Evolutionary conservation across 1,140 invertebrate genomes (phyloP), one percentile per base, ranked within the genome.

Genomic region (Elysia chlorotica): DNA sequence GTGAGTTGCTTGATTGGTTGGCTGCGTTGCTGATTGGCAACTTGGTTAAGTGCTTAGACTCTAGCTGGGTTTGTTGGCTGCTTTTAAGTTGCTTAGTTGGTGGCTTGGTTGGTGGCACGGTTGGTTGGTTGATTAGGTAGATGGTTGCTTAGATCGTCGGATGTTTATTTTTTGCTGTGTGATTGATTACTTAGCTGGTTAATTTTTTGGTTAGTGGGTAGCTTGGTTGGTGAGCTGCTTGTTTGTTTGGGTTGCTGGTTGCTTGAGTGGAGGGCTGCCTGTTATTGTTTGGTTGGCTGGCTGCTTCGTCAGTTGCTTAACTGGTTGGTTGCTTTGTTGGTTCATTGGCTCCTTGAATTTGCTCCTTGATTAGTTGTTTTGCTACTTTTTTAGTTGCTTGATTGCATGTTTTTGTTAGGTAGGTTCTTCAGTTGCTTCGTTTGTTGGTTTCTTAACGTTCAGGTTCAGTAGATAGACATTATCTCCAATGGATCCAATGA

Each of bases 1-100:
- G 74, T 78, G 17, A 19, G 66, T 33, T 63, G 56, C 10, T 59
- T 59, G 56, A 25, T 59, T 59, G 56, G 56, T 23, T 59, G 56
- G 56, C 28, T 59, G 56, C 6, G 17, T 59, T 19, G 56, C 28
- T 59, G 56, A 25, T 23, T 59, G 10, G 56, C 28, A 6, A 25
- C 10, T 59, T 59, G 56, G 56, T 23, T 59, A 25, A 30, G 10
- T 59, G 56, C 10, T 59, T 59, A n/a, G 41, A 48, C n/a, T 10
- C 10, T 48, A 14, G 41, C 10, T 48, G 10, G 56, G 56, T 59
- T 59, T 10, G 56, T 59, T 59, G 56, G 10, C 6, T 59, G 10
- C 6, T 59, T 28, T 19, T 59, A 23, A 10, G 25, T 17, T 59
- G 56, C 6, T 59, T 59, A 25, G 56, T 23, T 59, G 56, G 56